Evolutionary conservation across 2,113 vertebrate genomes (phyloP), one percentile per base, ranked within the genome.

Genomic region (Colossoma macropomum): DNA sequence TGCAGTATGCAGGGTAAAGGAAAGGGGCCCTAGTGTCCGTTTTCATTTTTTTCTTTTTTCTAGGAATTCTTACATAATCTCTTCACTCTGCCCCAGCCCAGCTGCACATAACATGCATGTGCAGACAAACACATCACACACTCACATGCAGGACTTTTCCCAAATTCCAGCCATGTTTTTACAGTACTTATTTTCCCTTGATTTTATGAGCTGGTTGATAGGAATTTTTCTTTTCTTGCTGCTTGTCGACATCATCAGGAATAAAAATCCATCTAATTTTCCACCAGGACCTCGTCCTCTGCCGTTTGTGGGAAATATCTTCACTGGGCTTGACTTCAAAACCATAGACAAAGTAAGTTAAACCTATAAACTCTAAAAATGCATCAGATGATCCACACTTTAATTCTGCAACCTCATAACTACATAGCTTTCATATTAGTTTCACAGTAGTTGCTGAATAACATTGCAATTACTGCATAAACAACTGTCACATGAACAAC

Each of bases 241-340:
- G 27, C n/a, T 90, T 48, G 28, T 85, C n/a, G 81, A 85, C 79
- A 34, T 86, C 1, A 50, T 86, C 25, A 85, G n/a, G 50, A 83
- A 89, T 71, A 87, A 91, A 87, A 91, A 25, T 0, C 94, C 92
- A 0, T 86, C 80, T 80, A 83, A 90, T 62, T 96, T 90, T 50
- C 96, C 96, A 0, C 96, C 96, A 0, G 91, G 94, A 11, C 96
- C 95, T 0, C 63, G 70, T 75, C 0, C 85, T 17, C 0, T 95
- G 23, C 95, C 96, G 5, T 81, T 96, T 17, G 0, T 96, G 3
- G 94, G 95, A 32, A 94, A 95, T 63, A 0, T 95, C 0, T 82
- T 94, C 10, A 75, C 87, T 0, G 0, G 91, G 1, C 5, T 89
- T 15, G 17, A 78, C 10, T 85, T 15, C 5, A 70, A 90, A 60